A percentile compares a stretch with the other conserved stretches of the same genome.
These are phyloP conservation scores for Siniperca knerii DNA, from an alignment of 2,113 vertebrate genomes.

Conservation along the genomic window DNA sequence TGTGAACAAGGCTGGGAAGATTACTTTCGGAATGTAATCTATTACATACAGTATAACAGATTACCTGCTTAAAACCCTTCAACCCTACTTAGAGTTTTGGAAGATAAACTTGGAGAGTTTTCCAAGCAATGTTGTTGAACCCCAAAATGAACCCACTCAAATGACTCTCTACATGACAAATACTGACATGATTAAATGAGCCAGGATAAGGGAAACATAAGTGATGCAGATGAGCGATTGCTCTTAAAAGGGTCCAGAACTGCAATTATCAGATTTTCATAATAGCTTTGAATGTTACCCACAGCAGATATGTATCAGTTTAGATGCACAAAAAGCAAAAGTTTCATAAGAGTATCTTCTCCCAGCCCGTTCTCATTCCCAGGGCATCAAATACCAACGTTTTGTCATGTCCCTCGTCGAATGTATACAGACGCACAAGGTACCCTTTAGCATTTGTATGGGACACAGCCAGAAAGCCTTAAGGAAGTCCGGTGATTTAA, in stretches of 20 bases:
- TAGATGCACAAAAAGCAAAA: conserved; percentile 8
- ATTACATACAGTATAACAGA: conserved; percentile 60
- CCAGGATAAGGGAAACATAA: conserved; percentile 12
- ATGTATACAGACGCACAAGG: too few relatives aligned
- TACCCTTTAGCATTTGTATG: too few relatives aligned
- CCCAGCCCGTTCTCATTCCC: too few relatives aligned
- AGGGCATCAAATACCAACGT: too few relatives aligned
- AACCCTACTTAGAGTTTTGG: background rate
- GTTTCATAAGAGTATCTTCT: background rate
- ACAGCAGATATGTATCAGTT: conserved; percentile 1
- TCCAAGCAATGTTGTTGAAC: background rate
- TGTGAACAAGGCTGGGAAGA: conserved; percentile 61
- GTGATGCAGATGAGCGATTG: conserved; percentile 28
- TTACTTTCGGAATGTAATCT: conserved; percentile 64
- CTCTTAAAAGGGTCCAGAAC: conserved; percentile 18
- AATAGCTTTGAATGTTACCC: background rate
- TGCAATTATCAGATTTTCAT: background rate
- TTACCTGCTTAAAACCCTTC: conserved; percentile 37
- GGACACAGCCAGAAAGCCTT: too few relatives aligned
- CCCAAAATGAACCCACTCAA: conserved; percentile 25
- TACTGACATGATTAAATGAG: conserved; percentile 47
- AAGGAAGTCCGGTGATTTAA: too few relatives aligned
- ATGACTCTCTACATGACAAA: conserved; percentile 39
- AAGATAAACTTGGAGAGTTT: conserved; percentile 39
- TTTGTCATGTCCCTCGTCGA: too few relatives aligned